A percentile compares a stretch with the other conserved stretches of the same genome.
phyloP scores from a whole-genome alignment of 2,113 vertebrate genomes.

The Cottus gobio region DNA sequence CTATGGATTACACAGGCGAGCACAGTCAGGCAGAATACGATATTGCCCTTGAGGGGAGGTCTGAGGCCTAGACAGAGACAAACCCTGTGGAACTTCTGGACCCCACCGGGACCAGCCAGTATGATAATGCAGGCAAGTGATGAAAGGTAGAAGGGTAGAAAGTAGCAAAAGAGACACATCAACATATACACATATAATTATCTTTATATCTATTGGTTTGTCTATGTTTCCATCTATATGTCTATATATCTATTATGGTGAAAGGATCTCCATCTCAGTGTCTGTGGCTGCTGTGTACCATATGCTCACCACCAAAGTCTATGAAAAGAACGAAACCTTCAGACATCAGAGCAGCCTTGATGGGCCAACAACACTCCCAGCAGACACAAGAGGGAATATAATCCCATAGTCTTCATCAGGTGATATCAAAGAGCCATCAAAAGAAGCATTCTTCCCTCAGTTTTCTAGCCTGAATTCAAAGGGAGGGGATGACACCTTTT shows the following conservation, averaged over 20 bases:
- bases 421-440: conserved; percentile 57
- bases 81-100: conserved; percentile 47
- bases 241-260: not conserved
- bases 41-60: conserved; percentile 77
- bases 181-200: conserved; percentile 1
- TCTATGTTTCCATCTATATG: not conserved
- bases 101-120: conserved; percentile 21
- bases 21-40: conserved; percentile 84
- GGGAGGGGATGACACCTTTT: conserved; percentile 45
- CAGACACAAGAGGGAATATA: conserved; percentile 28
- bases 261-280: not conserved
- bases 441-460: conserved; percentile 47
- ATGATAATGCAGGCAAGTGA: conserved; percentile 5
- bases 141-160: not conserved
- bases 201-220: not conserved
- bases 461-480: conserved; percentile 49
- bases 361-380: conserved; percentile 33
- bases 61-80: conserved; percentile 41
- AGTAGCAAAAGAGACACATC: not conserved
- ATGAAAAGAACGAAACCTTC: conserved; percentile 30
- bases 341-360: conserved; percentile 30
- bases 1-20: conserved; percentile 82
- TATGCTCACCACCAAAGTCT: conserved; percentile 7
- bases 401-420: conserved; percentile 40
- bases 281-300: not conserved